Evolutionary conservation across 2,888 invertebrate genomes (phyloP).

Genomic region (Drosophila basisetae): DNA sequence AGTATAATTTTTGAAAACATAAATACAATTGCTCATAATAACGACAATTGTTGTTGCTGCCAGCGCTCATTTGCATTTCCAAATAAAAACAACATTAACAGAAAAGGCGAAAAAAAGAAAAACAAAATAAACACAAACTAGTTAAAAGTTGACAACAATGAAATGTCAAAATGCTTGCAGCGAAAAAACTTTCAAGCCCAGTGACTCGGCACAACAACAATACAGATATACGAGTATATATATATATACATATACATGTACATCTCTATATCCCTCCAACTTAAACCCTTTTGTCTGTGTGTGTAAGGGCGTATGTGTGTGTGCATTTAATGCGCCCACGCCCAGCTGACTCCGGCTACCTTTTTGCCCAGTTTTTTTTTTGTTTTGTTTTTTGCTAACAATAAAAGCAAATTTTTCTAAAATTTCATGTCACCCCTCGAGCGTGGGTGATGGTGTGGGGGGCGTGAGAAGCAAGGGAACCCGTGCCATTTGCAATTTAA

Average conservation of each 20-base stretch:
- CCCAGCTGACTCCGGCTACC: constrained; percentile 23
- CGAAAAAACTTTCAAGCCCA: constrained; percentile 43
- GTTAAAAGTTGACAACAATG: constrained; percentile 80
- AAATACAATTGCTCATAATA: constrained; percentile 27
- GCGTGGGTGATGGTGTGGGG: neutral
- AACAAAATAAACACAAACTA: constrained; percentile 55
- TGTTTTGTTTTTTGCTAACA: constrained; percentile 67
- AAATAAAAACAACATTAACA: constrained; percentile 64
- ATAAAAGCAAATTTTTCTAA: constrained; percentile 78
- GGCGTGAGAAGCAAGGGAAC: constrained; percentile 22
- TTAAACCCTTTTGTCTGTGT: constrained; percentile 55
- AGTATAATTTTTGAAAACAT: constrained; percentile 24
- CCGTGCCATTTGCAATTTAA: constrained; percentile 79
- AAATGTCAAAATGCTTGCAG: constrained; percentile 66
- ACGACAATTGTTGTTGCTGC: constrained; percentile 13
- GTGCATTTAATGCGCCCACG: constrained; percentile 58
- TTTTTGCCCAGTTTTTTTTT: constrained; percentile 22
- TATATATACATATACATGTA: neutral
- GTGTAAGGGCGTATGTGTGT: constrained; percentile 44
- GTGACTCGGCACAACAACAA: constrained; percentile 37
- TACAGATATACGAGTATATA: neutral
- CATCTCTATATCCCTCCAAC: constrained; percentile 19
- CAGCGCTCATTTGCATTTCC: constrained; percentile 55
- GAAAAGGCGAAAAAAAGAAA: constrained; percentile 25
- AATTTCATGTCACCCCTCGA: constrained; percentile 67